Evolutionary conservation across 2,888 invertebrate species (phyloP), one percentile per base, ranked within the genome.

Genomic region (Achlya flavicornis): DNA sequence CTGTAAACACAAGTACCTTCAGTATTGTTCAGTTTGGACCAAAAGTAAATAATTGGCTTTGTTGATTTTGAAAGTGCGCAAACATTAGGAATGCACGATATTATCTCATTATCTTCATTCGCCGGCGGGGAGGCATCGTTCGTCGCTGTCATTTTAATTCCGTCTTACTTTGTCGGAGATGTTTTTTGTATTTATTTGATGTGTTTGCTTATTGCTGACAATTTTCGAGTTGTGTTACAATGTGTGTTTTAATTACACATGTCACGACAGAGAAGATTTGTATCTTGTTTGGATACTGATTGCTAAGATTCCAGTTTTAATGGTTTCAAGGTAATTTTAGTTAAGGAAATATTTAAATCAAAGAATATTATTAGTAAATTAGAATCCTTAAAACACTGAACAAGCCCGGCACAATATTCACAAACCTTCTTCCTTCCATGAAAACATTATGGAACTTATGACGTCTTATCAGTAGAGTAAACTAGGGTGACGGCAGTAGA

Each of bases 61-160:
- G 77, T 74, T 77, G 75, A 77, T 76, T 81, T 84, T 79, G 67
- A 64, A 73, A 77, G 81, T 82, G 75, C 73, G 79, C 81, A 84
- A 85, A 85, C 82, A 85, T 81, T 78, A 77, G 53, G 53, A 53
- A 53, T 10, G 74, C 73, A 78, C 83, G 81, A 83, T 84, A 80
- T 76, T 74, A 83, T 86, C 81, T 81, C 71, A 74, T 76, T 77
- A 79, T 77, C 73, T 74, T 67, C 71, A 67, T 74, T 75, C 66
- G 76, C 76, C 76, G 68, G 66, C 72, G 75, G 78, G 53, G 53
- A 53, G 53, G 74, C 70, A 71, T 63, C 63, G 64, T 68, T 64
- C 69, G 69, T 70, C 64, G 69, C 71, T 67, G 75, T 71, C 68
- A 73, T 77, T 71, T 75, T 77, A 78, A 81, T 84, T 78, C 71